Evolutionary conservation across 37 sponge, comb jelly and placozoan species (phyloP).

Genomic region (Bolinopsis microptera): DNA sequence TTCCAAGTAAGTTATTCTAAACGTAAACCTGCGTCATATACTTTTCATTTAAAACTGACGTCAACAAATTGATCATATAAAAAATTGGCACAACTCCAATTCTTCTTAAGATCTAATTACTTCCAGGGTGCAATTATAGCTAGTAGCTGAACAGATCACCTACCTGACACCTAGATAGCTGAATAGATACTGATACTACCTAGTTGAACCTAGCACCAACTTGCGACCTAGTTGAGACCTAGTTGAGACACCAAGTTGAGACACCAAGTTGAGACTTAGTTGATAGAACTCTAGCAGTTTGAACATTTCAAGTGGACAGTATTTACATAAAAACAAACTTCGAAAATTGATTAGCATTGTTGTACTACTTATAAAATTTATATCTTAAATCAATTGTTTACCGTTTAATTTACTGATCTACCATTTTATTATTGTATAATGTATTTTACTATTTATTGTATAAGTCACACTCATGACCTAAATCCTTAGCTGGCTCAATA

Average conservation of each 20-base stretch:
- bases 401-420: not conserved
- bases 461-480: not conserved
- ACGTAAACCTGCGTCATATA: too few relatives aligned
- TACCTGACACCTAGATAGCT: not conserved
- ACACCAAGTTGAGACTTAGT: not conserved
- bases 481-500: not conserved
- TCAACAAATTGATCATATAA: not conserved
- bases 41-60: too few relatives aligned
- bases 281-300: too few relatives aligned
- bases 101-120: not conserved
- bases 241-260: not conserved
- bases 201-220: not conserved
- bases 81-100: not conserved
- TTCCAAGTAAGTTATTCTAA: too few relatives aligned
- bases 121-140: not conserved
- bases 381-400: too few relatives aligned
- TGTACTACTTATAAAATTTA: too few relatives aligned
- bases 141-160: not conserved
- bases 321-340: too few relatives aligned
- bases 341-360: too few relatives aligned
- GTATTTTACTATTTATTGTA: not conserved
- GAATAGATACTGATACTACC: not conserved
- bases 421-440: not conserved
- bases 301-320: too few relatives aligned
- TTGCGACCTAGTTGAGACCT: not conserved